phyloP scores from a whole-genome alignment of 1,140 invertebrate species.

The Zaprionus ghesquierei region DNA sequence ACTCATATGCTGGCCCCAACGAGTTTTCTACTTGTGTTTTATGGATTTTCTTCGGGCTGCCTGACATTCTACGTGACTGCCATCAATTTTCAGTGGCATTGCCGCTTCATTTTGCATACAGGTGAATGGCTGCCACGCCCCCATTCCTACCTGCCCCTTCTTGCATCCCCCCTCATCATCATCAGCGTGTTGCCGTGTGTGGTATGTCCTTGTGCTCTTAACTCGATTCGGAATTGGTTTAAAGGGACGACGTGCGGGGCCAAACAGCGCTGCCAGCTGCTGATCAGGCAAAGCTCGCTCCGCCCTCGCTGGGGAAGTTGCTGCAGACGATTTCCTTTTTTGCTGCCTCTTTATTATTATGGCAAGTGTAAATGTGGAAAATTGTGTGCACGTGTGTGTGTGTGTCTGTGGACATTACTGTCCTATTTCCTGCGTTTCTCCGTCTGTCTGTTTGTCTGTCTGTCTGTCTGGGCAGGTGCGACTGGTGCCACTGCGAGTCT shows the following conservation, averaged over 20 bases:
- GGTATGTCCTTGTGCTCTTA: slow-evolving; percentile 66
- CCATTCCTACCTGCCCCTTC: neutral
- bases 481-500: slow-evolving; percentile 5
- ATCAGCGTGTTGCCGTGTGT: neutral
- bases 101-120: slow-evolving; percentile 79
- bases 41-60: slow-evolving; percentile 59
- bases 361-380: slow-evolving; percentile 75
- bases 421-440: slow-evolving; percentile 50
- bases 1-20: slow-evolving; percentile 41
- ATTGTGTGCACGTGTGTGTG: slow-evolving; percentile 34
- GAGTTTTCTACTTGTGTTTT: slow-evolving; percentile 52
- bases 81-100: slow-evolving; percentile 78
- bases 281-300: slow-evolving; percentile 60
- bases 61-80: slow-evolving; percentile 73
- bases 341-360: slow-evolving; percentile 76
- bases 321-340: slow-evolving; percentile 33
- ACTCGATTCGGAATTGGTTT: slow-evolving; percentile 78
- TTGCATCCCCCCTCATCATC: neutral
- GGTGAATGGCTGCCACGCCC: slow-evolving; percentile 39
- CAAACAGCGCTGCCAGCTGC: slow-evolving; percentile 26
- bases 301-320: slow-evolving; percentile 15
- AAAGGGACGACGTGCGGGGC: slow-evolving; percentile 64
- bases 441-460: neutral
- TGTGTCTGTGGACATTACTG: slow-evolving; percentile 40
- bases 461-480: slow-evolving; percentile 6